Evolutionary conservation across 1,140 invertebrate genomes (phyloP).

Genomic region (Drosophila sechellia): DNA sequence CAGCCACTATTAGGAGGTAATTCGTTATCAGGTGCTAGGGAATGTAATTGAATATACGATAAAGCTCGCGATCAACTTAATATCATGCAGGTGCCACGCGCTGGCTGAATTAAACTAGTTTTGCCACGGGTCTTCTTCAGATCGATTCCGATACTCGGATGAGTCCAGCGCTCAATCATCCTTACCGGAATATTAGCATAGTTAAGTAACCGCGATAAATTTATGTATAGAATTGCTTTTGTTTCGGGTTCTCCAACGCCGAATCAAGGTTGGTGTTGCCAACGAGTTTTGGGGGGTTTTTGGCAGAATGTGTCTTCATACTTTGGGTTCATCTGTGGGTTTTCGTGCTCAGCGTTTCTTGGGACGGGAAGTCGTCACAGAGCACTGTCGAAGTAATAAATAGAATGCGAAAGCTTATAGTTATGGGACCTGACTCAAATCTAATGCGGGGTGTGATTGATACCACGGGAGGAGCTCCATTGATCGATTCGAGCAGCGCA

Average conservation of each 20-base stretch:
- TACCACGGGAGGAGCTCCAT: conserved; percentile 52
- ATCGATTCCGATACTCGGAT: conserved; percentile 23
- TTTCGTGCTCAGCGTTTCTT: not conserved
- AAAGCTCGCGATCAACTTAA: not conserved
- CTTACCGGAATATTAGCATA: conserved; percentile 79
- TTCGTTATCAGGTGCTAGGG: not conserved
- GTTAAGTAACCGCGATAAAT: conserved; percentile 63
- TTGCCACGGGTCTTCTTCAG: conserved; percentile 12
- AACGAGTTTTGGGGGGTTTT: conserved; percentile 57
- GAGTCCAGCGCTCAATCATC: conserved; percentile 54
- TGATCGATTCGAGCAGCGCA: conserved; percentile 68
- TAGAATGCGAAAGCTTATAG: conserved; percentile 15
- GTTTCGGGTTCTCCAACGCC: conserved; percentile 53
- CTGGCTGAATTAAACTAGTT: conserved; percentile 33
- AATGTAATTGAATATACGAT: conserved; percentile 1
- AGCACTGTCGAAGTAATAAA: conserved; percentile 32
- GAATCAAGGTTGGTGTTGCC: conserved; percentile 59
- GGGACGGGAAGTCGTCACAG: not conserved
- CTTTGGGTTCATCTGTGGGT: conserved; percentile 11
- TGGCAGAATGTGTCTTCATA: conserved; percentile 16
- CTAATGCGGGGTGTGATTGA: conserved; percentile 50
- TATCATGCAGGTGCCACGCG: conserved; percentile 45
- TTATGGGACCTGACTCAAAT: conserved; percentile 54
- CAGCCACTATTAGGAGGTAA: not conserved
- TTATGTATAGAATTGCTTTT: conserved; percentile 72